phyloP scores from a whole-genome alignment of 2,113 vertebrate species.

The Cephalopterus ornatus region DNA sequence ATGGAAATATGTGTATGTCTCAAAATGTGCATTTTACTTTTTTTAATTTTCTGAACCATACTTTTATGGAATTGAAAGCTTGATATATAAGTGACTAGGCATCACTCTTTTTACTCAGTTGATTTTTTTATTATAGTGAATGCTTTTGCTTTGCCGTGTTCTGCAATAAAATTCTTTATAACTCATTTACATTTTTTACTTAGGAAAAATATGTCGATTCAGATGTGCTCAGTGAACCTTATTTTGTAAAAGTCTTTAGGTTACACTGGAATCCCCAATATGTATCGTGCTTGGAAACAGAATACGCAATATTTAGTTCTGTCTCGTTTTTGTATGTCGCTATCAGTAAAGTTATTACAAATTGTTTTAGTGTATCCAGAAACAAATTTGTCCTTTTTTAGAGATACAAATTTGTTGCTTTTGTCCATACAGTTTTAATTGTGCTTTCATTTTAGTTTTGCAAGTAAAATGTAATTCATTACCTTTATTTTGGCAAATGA shows the following conservation, averaged over 20 bases:
- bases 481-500: neutral
- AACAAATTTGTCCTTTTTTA: neutral
- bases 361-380: neutral
- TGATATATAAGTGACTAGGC: neutral
- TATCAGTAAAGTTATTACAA: neutral
- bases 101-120: neutral
- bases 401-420: neutral
- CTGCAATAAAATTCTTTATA: neutral
- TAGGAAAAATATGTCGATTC: neutral
- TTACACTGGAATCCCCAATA: neutral
- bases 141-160: neutral
- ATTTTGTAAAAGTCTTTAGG: neutral
- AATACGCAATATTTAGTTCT: neutral
- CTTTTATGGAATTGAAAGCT: slow-evolving; percentile 46
- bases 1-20: slow-evolving; percentile 4
- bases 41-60: slow-evolving; percentile 23
- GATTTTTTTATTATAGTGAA: neutral
- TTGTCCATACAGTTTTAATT: neutral
- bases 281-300: neutral
- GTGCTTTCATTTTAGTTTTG: neutral
- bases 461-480: neutral
- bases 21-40: slow-evolving; percentile 20
- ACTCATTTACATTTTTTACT: neutral
- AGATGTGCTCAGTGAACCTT: neutral
- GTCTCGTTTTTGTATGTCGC: neutral